Conservation (phyloP, 2,888 invertebrate genomes). For the Ormyrus labotus region DNA sequence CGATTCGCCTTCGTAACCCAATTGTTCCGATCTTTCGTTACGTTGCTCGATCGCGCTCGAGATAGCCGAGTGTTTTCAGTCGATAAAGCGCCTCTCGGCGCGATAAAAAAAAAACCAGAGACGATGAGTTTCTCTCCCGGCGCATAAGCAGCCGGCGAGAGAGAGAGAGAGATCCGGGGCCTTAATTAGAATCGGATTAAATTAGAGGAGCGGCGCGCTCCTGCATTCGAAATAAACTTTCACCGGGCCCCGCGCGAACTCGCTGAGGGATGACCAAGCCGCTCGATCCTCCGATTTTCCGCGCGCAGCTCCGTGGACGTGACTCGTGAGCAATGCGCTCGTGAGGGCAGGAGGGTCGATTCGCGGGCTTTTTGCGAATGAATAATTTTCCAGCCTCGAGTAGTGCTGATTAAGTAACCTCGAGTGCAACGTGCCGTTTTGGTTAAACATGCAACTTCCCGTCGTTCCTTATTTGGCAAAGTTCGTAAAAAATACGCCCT, state of each 20-base stretch:
- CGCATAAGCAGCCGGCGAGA: neutral
- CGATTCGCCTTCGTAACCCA: slow-evolving; percentile 39
- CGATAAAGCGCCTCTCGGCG: slow-evolving; percentile 2
- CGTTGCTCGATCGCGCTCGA: slow-evolving; percentile 14
- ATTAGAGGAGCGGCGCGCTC: slow-evolving; percentile 28
- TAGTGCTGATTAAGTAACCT: neutral
- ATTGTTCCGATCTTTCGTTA: slow-evolving; percentile 18
- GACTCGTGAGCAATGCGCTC: slow-evolving; percentile 1
- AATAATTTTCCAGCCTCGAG: too few species aligned
- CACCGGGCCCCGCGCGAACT: slow-evolving; percentile 16
- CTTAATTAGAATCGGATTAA: slow-evolving; percentile 48
- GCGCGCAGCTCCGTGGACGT: too few species aligned
- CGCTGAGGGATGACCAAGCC: slow-evolving; percentile 27
- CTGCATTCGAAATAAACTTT: slow-evolving; percentile 47
- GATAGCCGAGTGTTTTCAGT: neutral
- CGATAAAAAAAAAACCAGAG: neutral
- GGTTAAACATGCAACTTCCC: too few species aligned
- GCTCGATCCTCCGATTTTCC: too few species aligned
- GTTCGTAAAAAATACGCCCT: too few species aligned
- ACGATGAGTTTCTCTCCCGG: neutral
- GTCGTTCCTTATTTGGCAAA: too few species aligned
- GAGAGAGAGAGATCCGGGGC: slow-evolving; percentile 10
- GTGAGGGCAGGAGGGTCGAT: neutral
- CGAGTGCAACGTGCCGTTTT: too few species aligned
- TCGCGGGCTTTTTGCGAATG: too few species aligned